Base-by-base conservation (phyloP, 1,140 invertebrate species). In the Cherax quadricarinatus region DNA sequence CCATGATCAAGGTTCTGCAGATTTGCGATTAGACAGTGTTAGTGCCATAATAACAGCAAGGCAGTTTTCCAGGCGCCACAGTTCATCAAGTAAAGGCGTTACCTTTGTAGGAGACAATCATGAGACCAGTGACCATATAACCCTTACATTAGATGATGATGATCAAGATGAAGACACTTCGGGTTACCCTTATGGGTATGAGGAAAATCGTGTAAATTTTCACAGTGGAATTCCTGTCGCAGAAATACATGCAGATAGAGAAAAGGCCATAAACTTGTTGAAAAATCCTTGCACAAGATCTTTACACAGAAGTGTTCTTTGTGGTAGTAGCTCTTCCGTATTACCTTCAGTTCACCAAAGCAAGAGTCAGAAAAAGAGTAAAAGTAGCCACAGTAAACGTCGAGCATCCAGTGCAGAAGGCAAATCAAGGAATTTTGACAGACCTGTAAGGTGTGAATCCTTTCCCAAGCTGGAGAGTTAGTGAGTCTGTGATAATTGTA, bases 21-120 rank as follows among this genome's bases (percentile, higher is more conserved):
- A 93, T 57, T 82, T 92, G 24, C 88, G 91, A 21, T 88, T 93
- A 48, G 93, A 93, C 84, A 93, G 93, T 83, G 93, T 93, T 6
- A 93, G 93, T 88, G 93, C 93, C 73, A 93, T 93, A 66, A 93
- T 93, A 75, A 93, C 90, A 21, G 93, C 93, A 16, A 79, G 93
- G 53, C 89, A 93, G 57, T 93, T 88, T 60, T 91, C 93, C 12
- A 57, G 90, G 62, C 88, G 88, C n/a, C 81, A 89, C 62, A 89
- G 88, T 75, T 82, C 88, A 62, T 89, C 88, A 41, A 83, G 88
- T 57, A 86, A 86, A 41, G 90, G 90, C 53, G 90, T 91, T 10
- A 91, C 90, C 21, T 91, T 91, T 66, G 12, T 78, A 60, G 83
- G 73, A 24, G 90, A 91, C 48, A 70, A 84, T 51, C 60, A 30